Percentiles rank a stretch among this genome's conserved stretches.
Evolutionary conservation across 1,140 invertebrate genomes (phyloP).

Genomic region (Lepidostoma basale): DNA sequence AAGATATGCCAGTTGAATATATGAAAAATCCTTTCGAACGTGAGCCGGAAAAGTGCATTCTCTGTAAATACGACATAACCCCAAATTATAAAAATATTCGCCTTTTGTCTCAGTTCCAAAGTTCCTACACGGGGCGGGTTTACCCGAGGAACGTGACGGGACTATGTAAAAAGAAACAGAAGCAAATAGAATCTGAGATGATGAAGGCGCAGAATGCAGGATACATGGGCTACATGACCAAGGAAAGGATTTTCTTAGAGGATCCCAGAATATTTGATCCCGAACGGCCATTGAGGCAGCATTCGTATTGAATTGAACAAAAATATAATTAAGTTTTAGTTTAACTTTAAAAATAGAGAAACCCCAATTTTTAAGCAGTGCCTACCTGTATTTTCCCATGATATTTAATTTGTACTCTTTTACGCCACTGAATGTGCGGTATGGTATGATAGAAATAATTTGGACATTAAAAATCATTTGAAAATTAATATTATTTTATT

Average conservation of each 20-base stretch:
- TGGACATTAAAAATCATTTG: no score
- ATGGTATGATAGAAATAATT: no score
- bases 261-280: constrained; percentile 90
- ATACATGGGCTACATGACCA: constrained; percentile 79
- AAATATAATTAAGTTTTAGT: constrained; percentile 1
- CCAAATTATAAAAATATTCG: constrained; percentile 93
- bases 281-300: constrained; percentile 78
- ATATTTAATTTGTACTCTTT: no score
- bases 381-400: neutral
- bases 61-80: constrained; percentile 84
- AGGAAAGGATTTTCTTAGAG: constrained; percentile 75
- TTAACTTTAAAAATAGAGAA: neutral
- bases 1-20: constrained; percentile 64
- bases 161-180: constrained; percentile 78
- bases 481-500: no score
- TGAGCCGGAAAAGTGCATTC: constrained; percentile 75
- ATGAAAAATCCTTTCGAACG: constrained; percentile 85
- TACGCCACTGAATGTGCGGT: no score
- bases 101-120: constrained; percentile 94
- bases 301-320: constrained; percentile 67
- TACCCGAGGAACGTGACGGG: constrained; percentile 93
- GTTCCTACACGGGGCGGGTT: constrained; percentile 87
- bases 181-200: constrained; percentile 72
- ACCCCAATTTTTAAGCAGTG: neutral
- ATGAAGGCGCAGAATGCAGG: constrained; percentile 73